Conservation (phyloP, 2,797 vertebrate genomes). For the Cryptoprocta ferox region DNA sequence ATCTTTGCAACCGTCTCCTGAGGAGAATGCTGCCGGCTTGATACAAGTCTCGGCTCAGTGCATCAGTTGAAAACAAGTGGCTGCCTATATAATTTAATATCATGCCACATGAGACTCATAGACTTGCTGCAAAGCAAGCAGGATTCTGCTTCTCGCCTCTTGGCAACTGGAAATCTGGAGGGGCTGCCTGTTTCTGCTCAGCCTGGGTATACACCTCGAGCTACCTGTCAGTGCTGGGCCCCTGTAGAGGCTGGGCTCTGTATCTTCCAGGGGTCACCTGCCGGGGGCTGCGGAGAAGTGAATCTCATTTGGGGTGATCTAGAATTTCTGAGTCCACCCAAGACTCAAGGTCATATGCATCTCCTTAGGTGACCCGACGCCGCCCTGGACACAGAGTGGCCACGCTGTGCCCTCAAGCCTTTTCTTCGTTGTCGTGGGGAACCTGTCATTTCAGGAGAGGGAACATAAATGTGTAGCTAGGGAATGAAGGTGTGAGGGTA, state of each 20-base stretch:
- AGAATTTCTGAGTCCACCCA: background rate
- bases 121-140: conserved; percentile 90
- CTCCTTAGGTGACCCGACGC: background rate
- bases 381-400: background rate
- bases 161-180: conserved; percentile 77
- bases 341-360: background rate
- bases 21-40: conserved; percentile 82
- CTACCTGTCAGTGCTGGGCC: background rate
- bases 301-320: background rate
- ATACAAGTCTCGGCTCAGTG: conserved; percentile 82
- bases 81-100: conserved; percentile 94
- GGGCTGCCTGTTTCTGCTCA: conserved; percentile 38
- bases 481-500: background rate
- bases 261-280: background rate
- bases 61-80: conserved; percentile 84
- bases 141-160: conserved; percentile 85
- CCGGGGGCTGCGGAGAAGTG: background rate
- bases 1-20: conserved; percentile 76
- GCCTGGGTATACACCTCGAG: background rate
- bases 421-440: background rate
- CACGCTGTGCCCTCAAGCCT: background rate
- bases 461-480: background rate
- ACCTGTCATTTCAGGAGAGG: background rate
- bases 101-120: conserved; percentile 87
- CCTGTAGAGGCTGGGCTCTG: background rate